Evolutionary conservation across 1,140 invertebrate genomes (phyloP).

Genomic region (Apocrypta bakeri): DNA sequence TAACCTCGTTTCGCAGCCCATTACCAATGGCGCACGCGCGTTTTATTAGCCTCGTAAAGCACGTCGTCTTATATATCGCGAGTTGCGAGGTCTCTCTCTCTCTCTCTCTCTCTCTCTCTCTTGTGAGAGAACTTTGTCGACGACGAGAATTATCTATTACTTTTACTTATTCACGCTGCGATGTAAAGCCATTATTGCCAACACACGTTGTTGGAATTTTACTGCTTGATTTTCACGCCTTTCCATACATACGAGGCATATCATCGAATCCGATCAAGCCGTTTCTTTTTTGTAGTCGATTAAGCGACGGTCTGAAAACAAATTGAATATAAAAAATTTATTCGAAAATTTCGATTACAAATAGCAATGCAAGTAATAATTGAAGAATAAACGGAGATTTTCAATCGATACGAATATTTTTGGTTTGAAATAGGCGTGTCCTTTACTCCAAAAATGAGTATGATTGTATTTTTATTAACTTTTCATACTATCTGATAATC

Average conservation of each 20-base stretch:
- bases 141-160: background rate
- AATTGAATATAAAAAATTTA: no score
- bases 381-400: no score
- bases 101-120: no score
- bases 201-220: background rate
- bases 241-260: background rate
- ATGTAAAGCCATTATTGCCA: background rate
- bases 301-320: background rate
- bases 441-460: no score
- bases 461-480: no score
- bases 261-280: background rate
- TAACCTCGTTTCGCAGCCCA: conserved; percentile 12
- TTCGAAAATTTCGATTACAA: no score
- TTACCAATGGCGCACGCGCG: background rate
- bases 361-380: no score
- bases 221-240: background rate
- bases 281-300: background rate
- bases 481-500: no score
- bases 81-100: no score
- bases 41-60: conserved; percentile 17
- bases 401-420: no score
- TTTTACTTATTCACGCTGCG: conserved; percentile 17
- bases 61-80: background rate
- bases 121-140: no score
- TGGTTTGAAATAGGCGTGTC: no score